Evolutionary conservation across 2,797 vertebrate genomes (phyloP), one percentile per base, ranked within the genome.

Genomic region (Hippopotamyrus pictus): DNA sequence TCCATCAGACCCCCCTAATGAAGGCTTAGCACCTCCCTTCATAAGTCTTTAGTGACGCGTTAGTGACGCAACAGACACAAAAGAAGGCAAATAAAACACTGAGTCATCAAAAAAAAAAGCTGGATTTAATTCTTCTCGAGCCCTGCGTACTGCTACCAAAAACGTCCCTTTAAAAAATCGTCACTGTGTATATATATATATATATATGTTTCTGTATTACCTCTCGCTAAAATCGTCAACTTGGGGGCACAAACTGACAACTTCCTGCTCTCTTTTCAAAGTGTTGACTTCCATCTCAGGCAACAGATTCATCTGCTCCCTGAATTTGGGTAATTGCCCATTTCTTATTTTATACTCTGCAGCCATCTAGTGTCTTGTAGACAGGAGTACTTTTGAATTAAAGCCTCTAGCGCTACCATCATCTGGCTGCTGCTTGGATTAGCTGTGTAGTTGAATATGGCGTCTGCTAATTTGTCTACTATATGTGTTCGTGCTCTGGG

Each of bases 381-480:
- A 25, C 62, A 69, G 62, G 62, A 25, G 11, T 69, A 69, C 62
- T 69, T 69, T 69, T 69, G 25, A 69, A 69, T 8, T 69, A 69
- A 25, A 33, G 62, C 11, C 17, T 69, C 25, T 25, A 33, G 9
- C 9, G 11, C 76, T 83, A 51, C 11, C 12, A 44, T 9, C 19
- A 88, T 87, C 62, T 91, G 86, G 1, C n/a, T 17, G 84, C 6
- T 62, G 79, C 53, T 48, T 25, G 85, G 85, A 54, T 90, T 89
- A 19, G 89, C 88, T 53, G 86, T 90, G 89, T 89, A 90, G 25
- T 14, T 37, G n/a, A 88, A 90, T 76, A 90, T 82, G 9, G 62
- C 76, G 79, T 90, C 65, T 44, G 51, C 73, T 19, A 85, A 89
- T 44, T 88, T 50, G 8, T 92, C 59, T 44, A 85, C 86, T 90